phyloP scores from a whole-genome alignment of 2,888 invertebrate species.

The Diloba caeruleocephala region DNA sequence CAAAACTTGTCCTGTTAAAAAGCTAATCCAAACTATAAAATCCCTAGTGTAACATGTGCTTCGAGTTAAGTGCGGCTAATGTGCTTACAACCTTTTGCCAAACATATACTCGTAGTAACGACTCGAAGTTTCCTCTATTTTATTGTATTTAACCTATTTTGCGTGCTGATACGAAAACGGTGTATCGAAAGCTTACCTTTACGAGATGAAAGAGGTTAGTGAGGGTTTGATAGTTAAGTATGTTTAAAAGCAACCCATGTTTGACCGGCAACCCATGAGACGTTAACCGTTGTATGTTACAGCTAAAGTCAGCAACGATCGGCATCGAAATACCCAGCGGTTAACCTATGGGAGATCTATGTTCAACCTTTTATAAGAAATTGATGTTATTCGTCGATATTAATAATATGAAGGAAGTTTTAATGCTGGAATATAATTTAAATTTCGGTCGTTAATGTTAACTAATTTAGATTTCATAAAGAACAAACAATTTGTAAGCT shows the following conservation, averaged over 20 bases:
- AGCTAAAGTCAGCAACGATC: background rate
- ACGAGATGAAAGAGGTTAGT: slow-evolving; percentile 6
- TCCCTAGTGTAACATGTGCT: slow-evolving; percentile 39
- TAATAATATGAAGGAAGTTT: background rate
- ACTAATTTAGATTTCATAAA: slow-evolving; percentile 21
- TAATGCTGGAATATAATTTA: too few relatives aligned
- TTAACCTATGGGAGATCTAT: background rate
- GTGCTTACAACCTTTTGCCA: slow-evolving; percentile 49
- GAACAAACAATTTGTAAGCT: slow-evolving; percentile 8
- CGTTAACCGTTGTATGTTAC: background rate
- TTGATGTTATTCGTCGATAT: background rate
- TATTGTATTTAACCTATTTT: slow-evolving; percentile 24
- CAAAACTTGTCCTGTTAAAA: slow-evolving; percentile 20
- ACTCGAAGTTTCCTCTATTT: slow-evolving; percentile 24
- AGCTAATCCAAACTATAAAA: slow-evolving; percentile 23
- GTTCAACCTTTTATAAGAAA: slow-evolving; percentile 19
- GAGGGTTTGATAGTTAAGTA: background rate
- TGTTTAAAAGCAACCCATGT: slow-evolving; percentile 1
- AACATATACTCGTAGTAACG: slow-evolving; percentile 32
- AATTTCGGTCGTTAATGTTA: slow-evolving; percentile 18
- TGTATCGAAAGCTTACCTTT: slow-evolving; percentile 9
- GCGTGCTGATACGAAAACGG: slow-evolving; percentile 1
- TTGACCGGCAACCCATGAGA: background rate
- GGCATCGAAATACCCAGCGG: too few relatives aligned
- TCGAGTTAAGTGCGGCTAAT: slow-evolving; percentile 48